Base-by-base conservation (phyloP, 2,888 invertebrate genomes). In the Norana najaformis region DNA sequence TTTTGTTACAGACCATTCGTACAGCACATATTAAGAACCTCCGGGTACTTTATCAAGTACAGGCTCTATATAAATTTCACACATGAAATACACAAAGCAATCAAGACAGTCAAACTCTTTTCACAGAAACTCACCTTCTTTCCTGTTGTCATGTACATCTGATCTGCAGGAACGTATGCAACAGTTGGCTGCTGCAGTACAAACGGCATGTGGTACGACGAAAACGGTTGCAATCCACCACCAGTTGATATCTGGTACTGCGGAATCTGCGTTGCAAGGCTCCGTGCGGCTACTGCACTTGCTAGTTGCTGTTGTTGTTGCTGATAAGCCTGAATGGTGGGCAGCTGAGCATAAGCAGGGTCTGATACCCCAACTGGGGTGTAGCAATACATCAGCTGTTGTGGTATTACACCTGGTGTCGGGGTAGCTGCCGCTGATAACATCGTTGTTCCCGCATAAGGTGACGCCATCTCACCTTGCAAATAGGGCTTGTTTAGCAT, bases 151-250 rank as follows among this genome's bases (percentile, higher is more conserved):
- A 85, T 37, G 37, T 36, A 85, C 85, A 85, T 85, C 85, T 85
- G 85, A 36, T 85, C 85, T 37, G 85, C 35, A 85, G 85, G 85
- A 23, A 85, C 85, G 23, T 85, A 85, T 18, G 85, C 18, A 85
- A 85, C 85, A 35, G 85, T 85, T 37, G 85, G 85, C 85, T 85
- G 85, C 34, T 85, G 85, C 85, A 85, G 14, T 85, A 85, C 85
- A 34, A 85, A 4, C 18, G 85, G 85, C 85, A 85, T 37, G 36
- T 85, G 85, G 85, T 85, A 85, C 85, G 85, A 23, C 36, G 85
- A 36, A 34, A 85, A 36, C 85, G 1, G 85, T 23, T 85, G 85
- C 85, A 85, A 35, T 5, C 85, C 1, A 37, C 36, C 36, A 36
- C 14, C 85, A 8, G 35, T n/a, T 37, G 85, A 85, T 18, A 85